Evolutionary conservation across 2,888 invertebrate species (phyloP).

Genomic region (Hemaris fuciformis): DNA sequence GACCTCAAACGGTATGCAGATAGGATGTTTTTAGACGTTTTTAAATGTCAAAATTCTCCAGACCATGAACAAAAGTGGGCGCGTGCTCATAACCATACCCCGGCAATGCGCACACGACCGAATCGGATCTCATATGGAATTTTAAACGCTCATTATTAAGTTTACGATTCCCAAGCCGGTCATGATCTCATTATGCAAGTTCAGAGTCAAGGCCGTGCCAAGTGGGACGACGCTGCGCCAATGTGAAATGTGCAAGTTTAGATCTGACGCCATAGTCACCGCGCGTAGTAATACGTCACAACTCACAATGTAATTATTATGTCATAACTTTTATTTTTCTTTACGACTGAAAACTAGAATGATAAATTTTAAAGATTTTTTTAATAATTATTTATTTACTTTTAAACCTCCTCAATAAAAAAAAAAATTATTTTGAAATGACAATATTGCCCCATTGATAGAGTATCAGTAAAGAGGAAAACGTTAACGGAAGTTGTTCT

Average conservation of each 20-base stretch:
- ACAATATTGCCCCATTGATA: no score
- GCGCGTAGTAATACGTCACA: not conserved
- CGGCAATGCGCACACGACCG: not conserved
- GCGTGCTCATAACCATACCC: not conserved
- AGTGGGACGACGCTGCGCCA: conserved; percentile 13
- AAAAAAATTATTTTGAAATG: no score
- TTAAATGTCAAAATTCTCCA: not conserved
- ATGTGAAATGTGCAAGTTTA: not conserved
- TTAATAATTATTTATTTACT: no score
- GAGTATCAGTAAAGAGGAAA: no score
- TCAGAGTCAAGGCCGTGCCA: conserved; percentile 38
- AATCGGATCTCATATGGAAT: not conserved
- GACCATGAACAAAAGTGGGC: not conserved
- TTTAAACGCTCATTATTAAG: conserved; percentile 4
- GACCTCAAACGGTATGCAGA: not conserved
- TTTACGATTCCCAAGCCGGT: conserved; percentile 17
- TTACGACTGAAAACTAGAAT: not conserved
- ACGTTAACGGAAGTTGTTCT: no score
- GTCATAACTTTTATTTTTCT: not conserved
- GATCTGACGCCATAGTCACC: not conserved
- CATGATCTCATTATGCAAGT: conserved; percentile 39
- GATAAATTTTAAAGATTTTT: no score
- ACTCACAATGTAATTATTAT: not conserved
- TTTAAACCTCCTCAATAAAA: no score
- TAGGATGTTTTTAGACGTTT: not conserved